A percentile compares a stretch with the other conserved stretches of the same genome.
Evolutionary conservation across 2,888 invertebrate genomes (phyloP).

Genomic region (Platycheirus rosarum): DNA sequence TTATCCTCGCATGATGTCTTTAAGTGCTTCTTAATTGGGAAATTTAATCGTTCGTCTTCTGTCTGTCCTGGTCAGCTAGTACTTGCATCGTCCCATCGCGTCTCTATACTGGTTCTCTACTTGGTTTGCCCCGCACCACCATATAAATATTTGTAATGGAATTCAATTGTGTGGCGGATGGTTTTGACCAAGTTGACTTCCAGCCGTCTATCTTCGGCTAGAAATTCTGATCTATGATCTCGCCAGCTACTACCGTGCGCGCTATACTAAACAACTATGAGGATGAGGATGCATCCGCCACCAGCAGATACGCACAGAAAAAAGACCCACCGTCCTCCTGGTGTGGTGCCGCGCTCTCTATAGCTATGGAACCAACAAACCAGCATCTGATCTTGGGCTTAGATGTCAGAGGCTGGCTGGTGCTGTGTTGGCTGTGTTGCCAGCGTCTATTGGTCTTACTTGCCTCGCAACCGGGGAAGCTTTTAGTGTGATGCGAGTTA

Average conservation of each 20-base stretch:
- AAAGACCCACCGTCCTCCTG: constrained; percentile 45
- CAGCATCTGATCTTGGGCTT: constrained; percentile 67
- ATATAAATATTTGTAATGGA: constrained; percentile 72
- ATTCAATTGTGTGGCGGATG: constrained; percentile 73
- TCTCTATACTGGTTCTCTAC: constrained; percentile 13
- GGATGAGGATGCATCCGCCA: constrained; percentile 47
- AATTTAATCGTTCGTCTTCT: constrained; percentile 72
- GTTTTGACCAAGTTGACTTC: constrained; percentile 72
- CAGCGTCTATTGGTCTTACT: constrained; percentile 49
- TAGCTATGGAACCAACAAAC: constrained; percentile 38
- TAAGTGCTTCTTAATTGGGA: constrained; percentile 74
- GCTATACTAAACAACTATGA: constrained; percentile 28
- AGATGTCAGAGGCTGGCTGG: constrained; percentile 63
- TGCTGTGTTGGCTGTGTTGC: constrained; percentile 53
- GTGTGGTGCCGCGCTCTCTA: constrained; percentile 34
- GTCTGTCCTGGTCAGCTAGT: constrained; percentile 46
- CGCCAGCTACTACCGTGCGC: constrained; percentile 68
- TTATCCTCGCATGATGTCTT: constrained; percentile 72
- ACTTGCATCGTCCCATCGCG: constrained; percentile 1
- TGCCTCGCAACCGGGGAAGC: constrained; percentile 64
- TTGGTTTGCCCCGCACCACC: constrained; percentile 6
- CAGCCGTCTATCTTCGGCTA: constrained; percentile 68
- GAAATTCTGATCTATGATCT: constrained; percentile 73
- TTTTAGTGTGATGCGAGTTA: constrained; percentile 73
- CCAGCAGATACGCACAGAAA: constrained; percentile 65